Percentiles rank a stretch among this genome's conserved stretches.
These are phyloP conservation scores for Rhynchonycteris naso DNA, from an alignment of 2,797 vertebrate species.

Conservation along the genomic window DNA sequence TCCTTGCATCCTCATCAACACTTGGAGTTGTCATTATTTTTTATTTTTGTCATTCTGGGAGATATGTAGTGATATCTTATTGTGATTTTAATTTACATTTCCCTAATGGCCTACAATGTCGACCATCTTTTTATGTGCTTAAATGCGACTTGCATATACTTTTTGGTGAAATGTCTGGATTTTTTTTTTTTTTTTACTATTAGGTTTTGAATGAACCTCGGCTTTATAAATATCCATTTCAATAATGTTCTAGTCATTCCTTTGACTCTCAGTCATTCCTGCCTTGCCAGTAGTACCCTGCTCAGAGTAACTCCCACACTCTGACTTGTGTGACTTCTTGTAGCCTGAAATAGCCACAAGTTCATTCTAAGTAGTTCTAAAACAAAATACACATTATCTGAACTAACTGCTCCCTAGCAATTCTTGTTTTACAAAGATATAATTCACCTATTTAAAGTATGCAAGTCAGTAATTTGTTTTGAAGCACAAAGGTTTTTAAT, in stretches of 20 bases:
- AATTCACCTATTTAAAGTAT: slow-evolving; percentile 4
- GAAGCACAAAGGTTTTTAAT: slow-evolving; percentile 25
- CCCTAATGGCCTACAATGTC: not conserved
- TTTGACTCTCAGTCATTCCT: not conserved
- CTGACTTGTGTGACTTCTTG: not conserved
- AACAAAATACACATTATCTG: slow-evolving; percentile 4
- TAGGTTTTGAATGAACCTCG: not conserved
- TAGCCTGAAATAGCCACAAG: not conserved
- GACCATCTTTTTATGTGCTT: not conserved
- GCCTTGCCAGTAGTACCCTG: not conserved
- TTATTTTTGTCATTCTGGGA: not conserved
- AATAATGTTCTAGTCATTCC: not conserved
- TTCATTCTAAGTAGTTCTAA: slow-evolving; percentile 36
- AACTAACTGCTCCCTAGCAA: not conserved
- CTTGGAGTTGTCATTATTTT: slow-evolving; percentile 1
- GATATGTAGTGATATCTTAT: not conserved
- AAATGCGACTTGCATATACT: not conserved
- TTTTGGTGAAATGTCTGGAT: not conserved
- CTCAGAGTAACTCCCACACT: not conserved
- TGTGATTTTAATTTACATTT: slow-evolving; percentile 37
- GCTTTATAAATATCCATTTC: not conserved
- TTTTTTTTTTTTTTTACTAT: not conserved
- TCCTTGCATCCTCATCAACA: not conserved
- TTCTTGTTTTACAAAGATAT: not conserved
- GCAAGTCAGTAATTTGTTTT: slow-evolving; percentile 36